These are phyloP conservation scores for Sebastes minor DNA, from an alignment of 2,797 vertebrate species.

Conservation along the genomic window DNA sequence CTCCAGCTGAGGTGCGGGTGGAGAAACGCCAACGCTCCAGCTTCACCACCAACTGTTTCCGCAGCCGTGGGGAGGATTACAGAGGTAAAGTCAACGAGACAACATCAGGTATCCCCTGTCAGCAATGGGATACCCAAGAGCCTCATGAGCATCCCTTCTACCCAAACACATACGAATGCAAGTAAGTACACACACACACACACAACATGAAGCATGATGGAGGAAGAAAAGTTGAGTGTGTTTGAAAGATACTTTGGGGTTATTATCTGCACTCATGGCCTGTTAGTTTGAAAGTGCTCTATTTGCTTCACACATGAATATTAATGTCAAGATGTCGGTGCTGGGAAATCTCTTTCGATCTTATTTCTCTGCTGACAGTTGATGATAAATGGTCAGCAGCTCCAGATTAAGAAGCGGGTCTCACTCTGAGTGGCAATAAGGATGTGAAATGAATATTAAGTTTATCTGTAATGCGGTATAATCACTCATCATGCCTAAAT, in stretches of 20 bases:
- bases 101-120: slow-evolving; percentile 89
- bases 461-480: neutral
- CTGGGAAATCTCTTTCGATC: slow-evolving; percentile 8
- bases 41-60: slow-evolving; percentile 87
- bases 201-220: no score
- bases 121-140: slow-evolving; percentile 90
- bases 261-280: neutral
- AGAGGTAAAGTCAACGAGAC: slow-evolving; percentile 90
- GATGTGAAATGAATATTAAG: slow-evolving; percentile 51
- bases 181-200: slow-evolving; percentile 80
- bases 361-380: slow-evolving; percentile 46
- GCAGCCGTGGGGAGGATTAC: slow-evolving; percentile 91
- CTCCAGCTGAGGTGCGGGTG: slow-evolving; percentile 78
- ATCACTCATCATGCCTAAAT: slow-evolving; percentile 32
- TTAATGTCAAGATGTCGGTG: slow-evolving; percentile 39
- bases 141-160: slow-evolving; percentile 91
- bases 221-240: neutral
- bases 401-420: slow-evolving; percentile 18
- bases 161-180: slow-evolving; percentile 93
- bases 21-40: slow-evolving; percentile 76
- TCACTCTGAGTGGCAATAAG: slow-evolving; percentile 12
- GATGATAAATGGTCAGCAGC: slow-evolving; percentile 54
- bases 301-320: slow-evolving; percentile 42
- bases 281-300: slow-evolving; percentile 3
- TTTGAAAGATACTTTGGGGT: neutral